A percentile compares a stretch with the other conserved stretches of the same genome.
phyloP scores from a whole-genome alignment of 1,140 invertebrate genomes.

The Drosophila nikananu region DNA sequence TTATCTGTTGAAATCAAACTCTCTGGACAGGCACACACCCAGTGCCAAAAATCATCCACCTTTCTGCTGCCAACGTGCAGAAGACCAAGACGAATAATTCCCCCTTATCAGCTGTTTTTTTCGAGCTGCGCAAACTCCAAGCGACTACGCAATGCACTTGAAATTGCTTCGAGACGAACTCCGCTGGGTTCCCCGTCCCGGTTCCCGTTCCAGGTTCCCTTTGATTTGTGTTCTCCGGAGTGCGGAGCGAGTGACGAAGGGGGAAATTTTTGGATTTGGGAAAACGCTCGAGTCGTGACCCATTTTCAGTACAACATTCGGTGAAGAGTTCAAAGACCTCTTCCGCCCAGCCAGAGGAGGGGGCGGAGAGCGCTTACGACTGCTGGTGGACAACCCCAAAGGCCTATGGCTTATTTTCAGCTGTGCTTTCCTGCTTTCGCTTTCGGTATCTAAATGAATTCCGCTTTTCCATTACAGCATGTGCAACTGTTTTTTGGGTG shows the following conservation, averaged over 20 bases:
- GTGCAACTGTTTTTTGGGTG: conserved; percentile 64
- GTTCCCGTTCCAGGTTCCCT: neutral
- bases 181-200: conserved; percentile 10
- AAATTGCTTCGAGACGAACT: conserved; percentile 58
- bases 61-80: neutral
- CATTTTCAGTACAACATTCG: conserved; percentile 66
- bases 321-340: conserved; percentile 73
- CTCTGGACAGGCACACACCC: conserved; percentile 1
- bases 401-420: conserved; percentile 53
- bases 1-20: conserved; percentile 6
- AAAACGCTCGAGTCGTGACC: conserved; percentile 67
- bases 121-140: conserved; percentile 68
- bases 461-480: conserved; percentile 37
- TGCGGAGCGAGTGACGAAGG: conserved; percentile 3
- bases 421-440: conserved; percentile 57
- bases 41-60: conserved; percentile 18
- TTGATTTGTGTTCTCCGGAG: conserved; percentile 15
- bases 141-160: conserved; percentile 75
- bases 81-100: conserved; percentile 12
- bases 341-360: neutral
- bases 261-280: conserved; percentile 57
- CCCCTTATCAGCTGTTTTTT: conserved; percentile 56
- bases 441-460: conserved; percentile 71
- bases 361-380: neutral
- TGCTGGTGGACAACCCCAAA: conserved; percentile 62